Evolutionary conservation across 2,113 vertebrate species (phyloP).

Genomic region (Thinocorus orbignyianus): DNA sequence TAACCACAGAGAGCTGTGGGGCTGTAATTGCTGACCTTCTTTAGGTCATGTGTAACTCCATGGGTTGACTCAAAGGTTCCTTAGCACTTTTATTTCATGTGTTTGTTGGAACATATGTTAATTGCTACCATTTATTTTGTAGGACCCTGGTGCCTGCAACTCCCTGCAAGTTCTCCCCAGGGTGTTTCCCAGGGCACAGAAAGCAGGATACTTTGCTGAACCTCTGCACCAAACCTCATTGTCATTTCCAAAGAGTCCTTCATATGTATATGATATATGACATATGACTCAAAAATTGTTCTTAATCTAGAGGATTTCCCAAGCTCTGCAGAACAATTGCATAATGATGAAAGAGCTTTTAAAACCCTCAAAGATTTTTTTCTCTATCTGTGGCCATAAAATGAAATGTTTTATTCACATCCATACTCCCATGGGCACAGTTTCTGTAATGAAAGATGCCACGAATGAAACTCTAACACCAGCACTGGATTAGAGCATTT

Average conservation of each 20-base stretch:
- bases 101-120: neutral
- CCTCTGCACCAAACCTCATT: neutral
- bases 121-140: neutral
- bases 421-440: neutral
- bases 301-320: neutral
- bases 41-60: neutral
- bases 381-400: neutral
- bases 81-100: neutral
- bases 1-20: neutral
- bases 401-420: slow-evolving; percentile 28
- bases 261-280: neutral
- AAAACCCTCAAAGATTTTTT: neutral
- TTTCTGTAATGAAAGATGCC: neutral
- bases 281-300: neutral
- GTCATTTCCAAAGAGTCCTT: neutral
- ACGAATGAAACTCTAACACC: neutral
- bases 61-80: fast-evolving
- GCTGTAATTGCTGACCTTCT: neutral
- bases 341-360: neutral
- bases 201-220: neutral
- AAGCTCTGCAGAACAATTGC: neutral
- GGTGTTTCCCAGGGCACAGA: neutral
- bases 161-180: neutral
- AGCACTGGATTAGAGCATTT: neutral
- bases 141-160: neutral